Evolutionary conservation across 1,140 invertebrate genomes (phyloP).

Genomic region (Condylostylus longicornis): DNA sequence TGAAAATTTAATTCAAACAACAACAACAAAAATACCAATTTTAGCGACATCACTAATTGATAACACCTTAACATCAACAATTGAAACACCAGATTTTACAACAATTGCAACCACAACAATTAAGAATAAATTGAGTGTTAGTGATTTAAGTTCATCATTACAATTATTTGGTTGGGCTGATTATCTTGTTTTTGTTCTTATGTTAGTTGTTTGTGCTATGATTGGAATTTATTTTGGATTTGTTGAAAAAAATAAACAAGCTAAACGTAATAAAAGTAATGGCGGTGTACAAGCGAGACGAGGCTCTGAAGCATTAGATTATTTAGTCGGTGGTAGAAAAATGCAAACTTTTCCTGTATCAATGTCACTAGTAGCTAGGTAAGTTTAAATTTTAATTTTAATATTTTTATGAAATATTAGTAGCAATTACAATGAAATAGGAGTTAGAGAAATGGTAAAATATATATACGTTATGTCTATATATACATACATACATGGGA

Average conservation of each 20-base stretch:
- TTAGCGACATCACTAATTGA: too few relatives aligned
- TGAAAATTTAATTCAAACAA: too few relatives aligned
- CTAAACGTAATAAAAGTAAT: slow-evolving; percentile 7
- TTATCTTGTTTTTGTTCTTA: slow-evolving; percentile 52
- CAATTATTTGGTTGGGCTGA: slow-evolving; percentile 48
- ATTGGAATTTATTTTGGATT: slow-evolving; percentile 57
- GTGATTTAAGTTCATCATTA: slow-evolving; percentile 36
- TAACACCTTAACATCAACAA: too few relatives aligned
- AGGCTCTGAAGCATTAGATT: slow-evolving; percentile 41
- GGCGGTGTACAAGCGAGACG: slow-evolving; percentile 28
- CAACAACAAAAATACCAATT: too few relatives aligned
- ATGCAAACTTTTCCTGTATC: slow-evolving; percentile 68
- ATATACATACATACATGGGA: too few relatives aligned
- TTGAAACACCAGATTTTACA: too few relatives aligned
- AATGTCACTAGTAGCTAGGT: slow-evolving; percentile 67
- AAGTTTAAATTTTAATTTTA: too few relatives aligned
- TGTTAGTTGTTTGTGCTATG: slow-evolving; percentile 50
- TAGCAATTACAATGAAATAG: too few relatives aligned
- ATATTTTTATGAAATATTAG: too few relatives aligned
- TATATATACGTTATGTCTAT: too few relatives aligned
- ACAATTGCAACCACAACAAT: slow-evolving; percentile 3
- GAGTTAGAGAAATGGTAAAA: too few relatives aligned
- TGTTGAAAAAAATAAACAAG: slow-evolving; percentile 43
- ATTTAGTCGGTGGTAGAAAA: slow-evolving; percentile 67
- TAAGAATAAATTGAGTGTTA: slow-evolving; percentile 25